These are phyloP conservation scores for Coranthus polyacanthus DNA, from an alignment of 2,797 vertebrate species.

Conservation along the genomic window DNA sequence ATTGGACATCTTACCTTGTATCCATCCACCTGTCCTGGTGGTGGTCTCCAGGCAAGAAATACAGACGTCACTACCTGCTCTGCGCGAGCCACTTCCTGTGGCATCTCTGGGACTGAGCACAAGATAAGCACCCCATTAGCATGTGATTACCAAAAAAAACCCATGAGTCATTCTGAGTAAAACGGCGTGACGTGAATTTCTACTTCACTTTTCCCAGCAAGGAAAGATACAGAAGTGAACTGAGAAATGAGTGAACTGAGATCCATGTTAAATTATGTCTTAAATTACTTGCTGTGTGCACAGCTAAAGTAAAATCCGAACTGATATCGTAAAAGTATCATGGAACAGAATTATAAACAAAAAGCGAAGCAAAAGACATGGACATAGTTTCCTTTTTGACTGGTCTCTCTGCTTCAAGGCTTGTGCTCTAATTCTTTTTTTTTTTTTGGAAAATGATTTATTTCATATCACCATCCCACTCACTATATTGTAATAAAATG, in stretches of 20 bases:
- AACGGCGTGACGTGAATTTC: background rate
- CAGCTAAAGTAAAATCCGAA: background rate
- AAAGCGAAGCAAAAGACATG: constrained; percentile 1
- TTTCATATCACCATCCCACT: constrained; percentile 9
- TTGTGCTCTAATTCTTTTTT: constrained; percentile 3
- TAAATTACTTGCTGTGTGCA: background rate
- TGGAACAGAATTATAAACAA: background rate
- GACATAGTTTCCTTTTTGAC: constrained; percentile 3
- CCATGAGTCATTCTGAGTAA: constrained; percentile 1
- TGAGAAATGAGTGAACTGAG: background rate
- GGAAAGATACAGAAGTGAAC: background rate
- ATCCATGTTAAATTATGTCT: background rate
- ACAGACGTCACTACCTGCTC: constrained; percentile 82
- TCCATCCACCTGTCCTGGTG: constrained; percentile 83
- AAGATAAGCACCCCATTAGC: constrained; percentile 18
- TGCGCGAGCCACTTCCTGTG: constrained; percentile 84
- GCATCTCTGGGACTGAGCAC: constrained; percentile 84
- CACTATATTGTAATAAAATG: constrained; percentile 15
- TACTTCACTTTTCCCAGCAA: constrained; percentile 8
- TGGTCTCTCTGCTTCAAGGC: constrained; percentile 1
- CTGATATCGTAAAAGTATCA: background rate
- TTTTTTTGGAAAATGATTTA: constrained; percentile 23
- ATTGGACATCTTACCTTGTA: constrained; percentile 84
- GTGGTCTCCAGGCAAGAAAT: constrained; percentile 88
- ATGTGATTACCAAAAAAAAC: constrained; percentile 8